A percentile compares a stretch with the other conserved stretches of the same genome.
Evolutionary conservation across 1,140 invertebrate species (phyloP).

Genomic region (Drosophila jambulina): DNA sequence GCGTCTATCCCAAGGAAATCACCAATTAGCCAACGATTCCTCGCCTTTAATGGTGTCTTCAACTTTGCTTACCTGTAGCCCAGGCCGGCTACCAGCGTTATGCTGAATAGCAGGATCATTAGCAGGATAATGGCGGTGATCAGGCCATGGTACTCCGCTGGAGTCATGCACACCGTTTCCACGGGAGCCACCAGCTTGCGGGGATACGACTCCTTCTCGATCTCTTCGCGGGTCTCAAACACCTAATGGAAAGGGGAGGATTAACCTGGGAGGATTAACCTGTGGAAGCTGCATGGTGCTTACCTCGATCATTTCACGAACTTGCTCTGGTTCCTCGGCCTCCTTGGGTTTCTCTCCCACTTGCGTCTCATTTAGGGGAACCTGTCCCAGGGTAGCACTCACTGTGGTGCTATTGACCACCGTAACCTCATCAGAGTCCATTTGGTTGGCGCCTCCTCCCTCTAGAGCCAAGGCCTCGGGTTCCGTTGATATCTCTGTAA

Average conservation of each 20-base stretch:
- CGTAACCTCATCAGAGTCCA: constrained; percentile 61
- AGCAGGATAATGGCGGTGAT: constrained; percentile 90
- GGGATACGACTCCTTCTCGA: constrained; percentile 88
- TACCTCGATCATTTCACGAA: constrained; percentile 94
- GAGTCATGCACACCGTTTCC: constrained; percentile 90
- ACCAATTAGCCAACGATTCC: neutral
- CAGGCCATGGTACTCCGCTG: constrained; percentile 91
- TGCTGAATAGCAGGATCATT: constrained; percentile 88
- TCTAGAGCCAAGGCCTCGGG: constrained; percentile 57
- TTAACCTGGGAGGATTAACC: neutral
- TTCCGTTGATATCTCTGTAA: constrained; percentile 72
- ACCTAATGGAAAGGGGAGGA: constrained; percentile 85
- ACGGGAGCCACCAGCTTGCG: constrained; percentile 87
- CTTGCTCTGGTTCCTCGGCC: constrained; percentile 89
- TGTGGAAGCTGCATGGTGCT: neutral
- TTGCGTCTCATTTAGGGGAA: constrained; percentile 59
- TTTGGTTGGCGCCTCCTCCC: constrained; percentile 18
- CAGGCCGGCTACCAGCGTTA: constrained; percentile 88
- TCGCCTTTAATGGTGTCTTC: neutral
- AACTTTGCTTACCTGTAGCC: constrained; percentile 87
- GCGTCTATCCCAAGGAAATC: constrained; percentile 82
- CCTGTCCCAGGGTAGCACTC: constrained; percentile 66
- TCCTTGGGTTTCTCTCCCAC: constrained; percentile 63
- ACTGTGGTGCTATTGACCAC: constrained; percentile 77
- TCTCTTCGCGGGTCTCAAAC: constrained; percentile 90